Evolutionary conservation across 2,888 invertebrate species (phyloP).

Genomic region (Poecilobothrus nobilitatus): DNA sequence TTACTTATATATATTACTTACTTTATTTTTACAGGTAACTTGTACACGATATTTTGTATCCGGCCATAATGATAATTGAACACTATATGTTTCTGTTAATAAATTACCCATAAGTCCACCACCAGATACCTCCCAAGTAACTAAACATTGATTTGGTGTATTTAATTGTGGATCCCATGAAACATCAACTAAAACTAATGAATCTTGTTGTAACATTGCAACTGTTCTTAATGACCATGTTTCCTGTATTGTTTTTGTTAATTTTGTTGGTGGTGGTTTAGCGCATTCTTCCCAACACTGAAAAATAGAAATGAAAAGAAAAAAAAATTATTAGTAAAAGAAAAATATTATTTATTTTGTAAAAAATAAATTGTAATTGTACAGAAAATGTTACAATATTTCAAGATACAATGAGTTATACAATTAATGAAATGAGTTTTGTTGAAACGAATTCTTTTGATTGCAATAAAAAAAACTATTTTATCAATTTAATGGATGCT

Average conservation of each 20-base stretch:
- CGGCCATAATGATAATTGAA: constrained; percentile 42
- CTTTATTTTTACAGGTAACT: constrained; percentile 44
- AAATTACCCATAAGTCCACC: constrained; percentile 43
- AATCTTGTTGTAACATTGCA: constrained; percentile 40
- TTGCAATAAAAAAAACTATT: too few relatives aligned
- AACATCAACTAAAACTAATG: constrained; percentile 41
- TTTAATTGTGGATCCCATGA: constrained; percentile 37
- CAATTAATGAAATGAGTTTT: too few relatives aligned
- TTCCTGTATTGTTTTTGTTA: constrained; percentile 36
- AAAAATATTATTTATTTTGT: neutral
- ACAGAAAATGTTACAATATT: too few relatives aligned
- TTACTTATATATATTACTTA: too few relatives aligned
- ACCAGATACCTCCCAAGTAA: constrained; percentile 44
- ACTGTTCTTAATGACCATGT: constrained; percentile 38
- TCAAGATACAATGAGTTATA: too few relatives aligned
- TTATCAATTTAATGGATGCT: too few relatives aligned
- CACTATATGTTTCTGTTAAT: constrained; percentile 40
- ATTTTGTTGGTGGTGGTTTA: constrained; percentile 33
- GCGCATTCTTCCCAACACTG: constrained; percentile 43
- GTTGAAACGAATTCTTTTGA: too few relatives aligned
- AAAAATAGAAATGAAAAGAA: constrained; percentile 22
- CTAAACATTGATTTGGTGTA: constrained; percentile 38
- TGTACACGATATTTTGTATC: constrained; percentile 44
- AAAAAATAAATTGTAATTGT: too few relatives aligned
- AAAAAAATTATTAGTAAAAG: too few relatives aligned